These are phyloP conservation scores for Thaumatotibia leucotreta DNA, from an alignment of 1,140 invertebrate genomes.

Conservation along the genomic window DNA sequence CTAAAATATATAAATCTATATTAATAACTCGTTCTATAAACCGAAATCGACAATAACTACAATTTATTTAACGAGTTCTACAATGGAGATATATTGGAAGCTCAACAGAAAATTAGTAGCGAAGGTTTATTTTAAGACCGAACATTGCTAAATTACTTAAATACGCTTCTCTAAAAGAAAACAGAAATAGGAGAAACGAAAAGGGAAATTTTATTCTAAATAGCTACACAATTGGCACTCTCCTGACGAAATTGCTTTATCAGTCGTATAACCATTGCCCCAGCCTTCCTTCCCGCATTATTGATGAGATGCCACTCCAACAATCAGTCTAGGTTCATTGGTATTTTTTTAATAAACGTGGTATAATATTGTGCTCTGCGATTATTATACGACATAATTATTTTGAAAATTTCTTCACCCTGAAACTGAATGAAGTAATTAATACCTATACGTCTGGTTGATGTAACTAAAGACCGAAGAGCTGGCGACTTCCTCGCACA, in stretches of 20 bases:
- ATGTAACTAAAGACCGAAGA: too few relatives aligned
- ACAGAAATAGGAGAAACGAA: neutral
- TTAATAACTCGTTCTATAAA: too few relatives aligned
- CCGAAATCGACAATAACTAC: too few relatives aligned
- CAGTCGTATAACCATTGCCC: slow-evolving; percentile 2
- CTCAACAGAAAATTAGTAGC: neutral
- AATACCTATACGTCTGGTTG: too few relatives aligned
- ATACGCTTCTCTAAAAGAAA: neutral
- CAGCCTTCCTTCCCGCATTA: neutral
- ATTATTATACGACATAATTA: too few relatives aligned
- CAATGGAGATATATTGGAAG: too few relatives aligned
- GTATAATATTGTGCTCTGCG: too few relatives aligned
- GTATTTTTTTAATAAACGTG: neutral
- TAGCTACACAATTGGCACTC: slow-evolving; percentile 3
- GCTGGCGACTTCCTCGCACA: too few relatives aligned
- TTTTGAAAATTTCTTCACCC: too few relatives aligned
- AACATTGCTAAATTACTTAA: neutral
- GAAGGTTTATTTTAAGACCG: neutral
- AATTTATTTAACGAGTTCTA: neutral
- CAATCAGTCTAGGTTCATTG: neutral
- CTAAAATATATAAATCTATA: too few relatives aligned
- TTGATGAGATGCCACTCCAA: neutral
- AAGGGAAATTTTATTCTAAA: neutral
- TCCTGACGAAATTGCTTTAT: slow-evolving; percentile 5
- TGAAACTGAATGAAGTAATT: too few relatives aligned